These are phyloP conservation scores for Zalophus californianus DNA, from an alignment of 2,797 vertebrate species.

Conservation along the genomic window DNA sequence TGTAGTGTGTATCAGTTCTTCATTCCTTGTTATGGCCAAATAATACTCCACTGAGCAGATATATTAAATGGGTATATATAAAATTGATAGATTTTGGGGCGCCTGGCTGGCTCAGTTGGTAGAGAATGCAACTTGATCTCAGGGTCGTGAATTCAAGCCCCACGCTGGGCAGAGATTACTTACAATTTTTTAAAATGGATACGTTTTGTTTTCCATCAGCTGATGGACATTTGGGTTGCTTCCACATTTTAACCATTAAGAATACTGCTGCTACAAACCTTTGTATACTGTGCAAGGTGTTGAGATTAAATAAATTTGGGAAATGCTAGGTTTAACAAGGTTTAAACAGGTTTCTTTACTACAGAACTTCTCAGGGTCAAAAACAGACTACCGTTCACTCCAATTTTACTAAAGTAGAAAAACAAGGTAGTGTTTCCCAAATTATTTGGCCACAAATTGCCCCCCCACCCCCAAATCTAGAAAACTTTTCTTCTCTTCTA, in stretches of 20 bases:
- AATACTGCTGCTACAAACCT: not conserved
- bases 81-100: not conserved
- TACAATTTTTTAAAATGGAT: not conserved
- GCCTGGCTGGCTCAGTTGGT: not conserved
- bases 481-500: not conserved
- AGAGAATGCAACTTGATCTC: not conserved
- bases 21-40: not conserved
- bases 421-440: not conserved
- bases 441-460: not conserved
- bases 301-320: slow-evolving; percentile 17
- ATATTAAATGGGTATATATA: not conserved
- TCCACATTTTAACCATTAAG: not conserved
- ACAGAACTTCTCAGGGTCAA: slow-evolving; percentile 36
- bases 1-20: not conserved
- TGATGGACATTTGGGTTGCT: not conserved
- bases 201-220: not conserved
- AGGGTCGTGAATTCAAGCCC: not conserved
- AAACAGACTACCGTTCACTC: not conserved
- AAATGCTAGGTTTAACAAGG: not conserved
- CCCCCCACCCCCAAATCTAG: no score
- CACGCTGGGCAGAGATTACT: not conserved
- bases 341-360: slow-evolving; percentile 7
- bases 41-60: not conserved
- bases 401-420: not conserved
- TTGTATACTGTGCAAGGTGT: not conserved